Evolutionary conservation across 2,113 vertebrate genomes (phyloP).

Genomic region (Oreochromis spilurus): DNA sequence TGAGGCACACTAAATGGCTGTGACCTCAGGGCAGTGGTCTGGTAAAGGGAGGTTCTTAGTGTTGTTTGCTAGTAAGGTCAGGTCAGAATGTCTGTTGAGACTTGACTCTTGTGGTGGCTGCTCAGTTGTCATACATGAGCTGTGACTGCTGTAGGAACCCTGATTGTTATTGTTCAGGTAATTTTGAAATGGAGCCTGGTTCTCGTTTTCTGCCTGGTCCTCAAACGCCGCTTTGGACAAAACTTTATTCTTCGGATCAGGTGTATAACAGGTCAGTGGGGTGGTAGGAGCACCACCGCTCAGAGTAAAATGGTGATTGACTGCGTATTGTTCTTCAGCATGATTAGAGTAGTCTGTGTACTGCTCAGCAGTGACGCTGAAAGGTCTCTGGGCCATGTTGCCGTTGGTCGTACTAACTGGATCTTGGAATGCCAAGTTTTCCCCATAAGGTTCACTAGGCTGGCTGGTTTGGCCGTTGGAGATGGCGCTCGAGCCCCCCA

Average conservation of each 20-base stretch:
- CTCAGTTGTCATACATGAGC: conserved; percentile 74
- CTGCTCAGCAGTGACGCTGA: conserved; percentile 82
- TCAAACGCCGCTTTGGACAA: conserved; percentile 76
- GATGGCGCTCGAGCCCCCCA: conserved; percentile 79
- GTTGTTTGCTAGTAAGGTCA: conserved; percentile 82
- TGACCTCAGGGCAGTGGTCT: conserved; percentile 78
- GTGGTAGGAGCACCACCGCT: conserved; percentile 61
- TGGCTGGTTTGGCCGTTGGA: conserved; percentile 69
- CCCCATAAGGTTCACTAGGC: conserved; percentile 71
- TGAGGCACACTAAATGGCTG: conserved; percentile 79
- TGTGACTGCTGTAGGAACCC: conserved; percentile 81
- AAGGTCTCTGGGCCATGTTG: conserved; percentile 80
- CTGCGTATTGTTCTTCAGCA: conserved; percentile 67
- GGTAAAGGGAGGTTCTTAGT: conserved; percentile 87
- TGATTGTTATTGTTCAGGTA: conserved; percentile 89
- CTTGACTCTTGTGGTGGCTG: conserved; percentile 76
- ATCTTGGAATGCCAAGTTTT: conserved; percentile 77
- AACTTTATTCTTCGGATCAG: conserved; percentile 77
- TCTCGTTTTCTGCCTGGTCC: conserved; percentile 78
- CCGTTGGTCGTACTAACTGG: conserved; percentile 77
- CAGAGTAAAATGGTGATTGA: conserved; percentile 77
- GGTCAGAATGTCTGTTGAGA: conserved; percentile 78
- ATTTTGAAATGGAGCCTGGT: conserved; percentile 85
- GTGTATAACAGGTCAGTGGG: conserved; percentile 79
- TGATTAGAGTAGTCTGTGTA: conserved; percentile 73